phyloP scores from a whole-genome alignment of 2,888 invertebrate genomes.

The Oscheius sp. region DNA sequence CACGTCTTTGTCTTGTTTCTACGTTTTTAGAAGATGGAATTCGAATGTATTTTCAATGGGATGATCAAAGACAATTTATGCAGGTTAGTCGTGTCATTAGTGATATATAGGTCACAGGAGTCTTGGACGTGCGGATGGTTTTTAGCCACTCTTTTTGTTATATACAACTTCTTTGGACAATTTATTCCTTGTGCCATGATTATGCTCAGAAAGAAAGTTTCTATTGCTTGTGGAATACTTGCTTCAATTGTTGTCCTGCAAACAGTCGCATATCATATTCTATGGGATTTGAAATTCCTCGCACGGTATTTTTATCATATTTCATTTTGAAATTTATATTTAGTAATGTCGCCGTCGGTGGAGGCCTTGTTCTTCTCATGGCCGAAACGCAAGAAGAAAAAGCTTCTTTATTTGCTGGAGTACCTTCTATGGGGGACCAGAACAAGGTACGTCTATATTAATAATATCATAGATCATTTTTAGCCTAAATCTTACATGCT shows the following conservation, averaged over 20 bases:
- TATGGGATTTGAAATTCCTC: conserved; percentile 97
- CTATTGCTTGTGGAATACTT: conserved; percentile 82
- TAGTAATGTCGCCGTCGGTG: conserved; percentile 92
- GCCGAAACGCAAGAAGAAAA: conserved; percentile 79
- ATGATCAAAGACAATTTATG: conserved; percentile 71
- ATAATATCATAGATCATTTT: not conserved
- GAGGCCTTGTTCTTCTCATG: conserved; percentile 91
- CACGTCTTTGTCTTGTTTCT: conserved; percentile 93
- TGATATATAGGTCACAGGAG: conserved; percentile 47
- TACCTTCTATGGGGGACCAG: conserved; percentile 77
- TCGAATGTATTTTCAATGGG: conserved; percentile 94
- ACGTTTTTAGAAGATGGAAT: conserved; percentile 99
- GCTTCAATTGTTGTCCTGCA: conserved; percentile 96
- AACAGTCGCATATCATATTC: conserved; percentile 80
- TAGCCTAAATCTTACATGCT: conserved; percentile 94
- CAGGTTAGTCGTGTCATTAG: conserved; percentile 32
- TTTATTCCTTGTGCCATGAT: conserved; percentile 96
- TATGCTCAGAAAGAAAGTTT: conserved; percentile 87
- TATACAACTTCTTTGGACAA: conserved; percentile 93
- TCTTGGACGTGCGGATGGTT: conserved; percentile 87
- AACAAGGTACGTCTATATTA: conserved; percentile 40
- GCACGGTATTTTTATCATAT: conserved; percentile 75
- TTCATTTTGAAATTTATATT: conserved; percentile 23
- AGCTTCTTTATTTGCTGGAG: conserved; percentile 87
- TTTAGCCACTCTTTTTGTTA: conserved; percentile 90